phyloP scores from a whole-genome alignment of 2,888 invertebrate species.

The Prostheceraeus crozeri region DNA sequence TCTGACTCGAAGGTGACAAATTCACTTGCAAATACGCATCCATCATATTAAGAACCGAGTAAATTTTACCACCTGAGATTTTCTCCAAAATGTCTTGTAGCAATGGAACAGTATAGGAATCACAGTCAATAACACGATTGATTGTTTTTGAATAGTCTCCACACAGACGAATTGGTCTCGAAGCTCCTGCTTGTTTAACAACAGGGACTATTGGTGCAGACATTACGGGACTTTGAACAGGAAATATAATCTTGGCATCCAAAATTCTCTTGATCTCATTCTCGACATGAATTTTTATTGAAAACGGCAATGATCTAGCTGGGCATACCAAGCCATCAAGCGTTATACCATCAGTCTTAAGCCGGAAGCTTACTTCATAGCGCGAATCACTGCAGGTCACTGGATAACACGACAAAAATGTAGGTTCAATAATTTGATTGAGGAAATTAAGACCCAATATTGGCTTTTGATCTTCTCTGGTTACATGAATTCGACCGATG shows the following conservation, averaged over 20 bases:
- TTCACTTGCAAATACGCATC: conserved; percentile 30
- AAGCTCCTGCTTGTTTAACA: conserved; percentile 26
- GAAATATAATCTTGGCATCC: conserved; percentile 13
- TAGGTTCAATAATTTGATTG: too few relatives aligned
- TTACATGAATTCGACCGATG: too few relatives aligned
- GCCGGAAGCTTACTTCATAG: conserved; percentile 23
- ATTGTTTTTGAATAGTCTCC: conserved; percentile 24
- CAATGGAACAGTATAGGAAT: conserved; percentile 15
- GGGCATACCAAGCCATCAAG: conserved; percentile 23
- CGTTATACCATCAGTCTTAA: conserved; percentile 7
- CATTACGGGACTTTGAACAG: conserved; percentile 25
- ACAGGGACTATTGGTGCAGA: conserved; percentile 31
- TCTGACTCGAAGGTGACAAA: conserved; percentile 23
- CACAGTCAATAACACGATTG: conserved; percentile 27
- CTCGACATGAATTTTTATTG: conserved; percentile 21
- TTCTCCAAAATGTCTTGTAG: conserved; percentile 21
- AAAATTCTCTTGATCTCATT: conserved; percentile 23
- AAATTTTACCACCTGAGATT: conserved; percentile 19
- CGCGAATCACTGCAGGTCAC: too few relatives aligned
- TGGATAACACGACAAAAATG: too few relatives aligned
- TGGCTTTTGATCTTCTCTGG: too few relatives aligned
- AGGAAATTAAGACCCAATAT: too few relatives aligned
- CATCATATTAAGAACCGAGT: conserved; percentile 26
- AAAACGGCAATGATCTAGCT: conserved; percentile 24
- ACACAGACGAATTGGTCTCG: conserved; percentile 28